Evolutionary conservation across 2,888 invertebrate species (phyloP), one percentile per base, ranked within the genome.

Genomic region (Diloba caeruleocephala): DNA sequence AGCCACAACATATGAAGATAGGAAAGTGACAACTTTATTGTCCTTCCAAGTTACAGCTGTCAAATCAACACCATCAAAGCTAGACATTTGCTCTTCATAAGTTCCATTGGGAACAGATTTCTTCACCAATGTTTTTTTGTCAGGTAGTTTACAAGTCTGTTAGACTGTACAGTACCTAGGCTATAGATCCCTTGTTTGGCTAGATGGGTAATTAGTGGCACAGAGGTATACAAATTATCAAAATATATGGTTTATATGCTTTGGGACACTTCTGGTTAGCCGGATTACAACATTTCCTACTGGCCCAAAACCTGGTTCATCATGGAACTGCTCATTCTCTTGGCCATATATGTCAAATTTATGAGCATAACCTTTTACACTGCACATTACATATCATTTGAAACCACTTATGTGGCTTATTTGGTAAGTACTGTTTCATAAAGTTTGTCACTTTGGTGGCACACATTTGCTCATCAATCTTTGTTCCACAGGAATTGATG

Each of bases 1-100:
- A 12, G 78, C 77, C 45, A 74, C 74, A 62, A 69, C 75, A 74
- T 78, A 79, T 23, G 75, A 63, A 60, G 78, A 79, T 64, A 76
- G 52, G 2, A 76, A 64, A 57, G 74, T 78, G 6, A 78, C 79
- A 51, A 33, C 38, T 63, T 77, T 76, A 65, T 81, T 78, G 63
- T 79, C 76, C 39, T 79, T 78, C 78, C 73, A 81, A 65, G 54
- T 45, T n/a, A 71, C 68, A 13, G 60, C 64, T 49, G 66, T 64
- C 63, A 79, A 57, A 71, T 81, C 77, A 54, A 74, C 17, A 66
- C 72, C 76, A 1, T 78, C 72, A 72, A 69, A 71, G 6, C 12
- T 7, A 62, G 77, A 63, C 64, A 76, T 56, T 3, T 70, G 53
- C 58, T 77, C 75, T 67, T 75, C 74, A 71, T 73, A 71, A 56